These are phyloP conservation scores for Papilio polytes DNA, from an alignment of 1,140 invertebrate genomes.

Conservation along the genomic window DNA sequence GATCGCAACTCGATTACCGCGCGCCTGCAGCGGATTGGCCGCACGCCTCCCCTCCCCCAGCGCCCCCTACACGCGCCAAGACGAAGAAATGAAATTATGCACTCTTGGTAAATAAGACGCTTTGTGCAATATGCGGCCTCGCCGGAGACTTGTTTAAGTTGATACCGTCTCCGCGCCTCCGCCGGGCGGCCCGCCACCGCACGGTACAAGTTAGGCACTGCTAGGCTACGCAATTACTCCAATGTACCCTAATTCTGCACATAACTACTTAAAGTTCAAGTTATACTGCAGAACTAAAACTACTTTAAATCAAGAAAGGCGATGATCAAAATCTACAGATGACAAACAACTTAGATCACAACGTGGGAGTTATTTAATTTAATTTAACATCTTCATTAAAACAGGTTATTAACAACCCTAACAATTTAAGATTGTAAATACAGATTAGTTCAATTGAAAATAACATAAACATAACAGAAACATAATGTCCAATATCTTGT, in stretches of 20 bases:
- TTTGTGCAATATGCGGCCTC: constrained; percentile 59
- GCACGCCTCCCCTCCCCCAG: constrained; percentile 62
- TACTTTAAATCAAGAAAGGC: neutral
- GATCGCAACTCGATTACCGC: constrained; percentile 69
- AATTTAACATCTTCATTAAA: neutral
- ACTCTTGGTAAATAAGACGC: constrained; percentile 73
- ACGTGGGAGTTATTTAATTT: neutral
- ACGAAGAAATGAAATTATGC: constrained; percentile 79
- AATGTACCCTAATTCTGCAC: neutral
- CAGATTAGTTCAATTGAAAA: neutral
- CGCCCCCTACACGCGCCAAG: constrained; percentile 57
- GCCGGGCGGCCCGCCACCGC: constrained; percentile 37
- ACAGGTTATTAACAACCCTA: neutral
- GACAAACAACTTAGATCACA: neutral
- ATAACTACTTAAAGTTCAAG: neutral
- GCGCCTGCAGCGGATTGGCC: constrained; percentile 77
- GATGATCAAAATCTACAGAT: no score
- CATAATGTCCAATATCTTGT: neutral
- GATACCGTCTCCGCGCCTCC: constrained; percentile 53
- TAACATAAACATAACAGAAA: neutral
- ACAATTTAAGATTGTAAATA: neutral
- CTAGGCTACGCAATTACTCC: neutral
- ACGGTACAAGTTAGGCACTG: neutral
- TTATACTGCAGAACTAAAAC: neutral
- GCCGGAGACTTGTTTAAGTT: constrained; percentile 63